Conservation (phyloP, 2,113 vertebrate genomes). For the Genyomyrus donnyi region DNA sequence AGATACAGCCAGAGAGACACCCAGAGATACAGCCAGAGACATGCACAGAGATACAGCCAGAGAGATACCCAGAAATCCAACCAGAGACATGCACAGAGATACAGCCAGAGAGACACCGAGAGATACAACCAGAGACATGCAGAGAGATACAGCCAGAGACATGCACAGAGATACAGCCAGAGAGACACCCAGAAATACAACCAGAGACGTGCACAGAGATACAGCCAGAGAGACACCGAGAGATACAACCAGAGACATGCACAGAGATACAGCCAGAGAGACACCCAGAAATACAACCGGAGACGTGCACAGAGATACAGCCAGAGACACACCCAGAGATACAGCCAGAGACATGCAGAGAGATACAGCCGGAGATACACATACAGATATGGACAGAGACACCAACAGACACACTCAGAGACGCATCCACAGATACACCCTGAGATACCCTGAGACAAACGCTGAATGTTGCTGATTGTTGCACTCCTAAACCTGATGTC, state of each 20-base stretch:
- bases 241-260: conserved; percentile 21
- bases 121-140: not conserved
- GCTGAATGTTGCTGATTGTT: not conserved
- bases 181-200: no score
- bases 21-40: not conserved
- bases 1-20: not conserved
- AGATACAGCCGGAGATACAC: not conserved
- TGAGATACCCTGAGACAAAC: not conserved
- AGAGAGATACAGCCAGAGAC: no score
- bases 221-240: not conserved
- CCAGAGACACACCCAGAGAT: not conserved
- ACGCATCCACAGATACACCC: not conserved
- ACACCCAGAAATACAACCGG: not conserved
- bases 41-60: not conserved
- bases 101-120: not conserved
- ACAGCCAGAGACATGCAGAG: not conserved
- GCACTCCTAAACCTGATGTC: not conserved
- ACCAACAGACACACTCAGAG: conserved; percentile 1
- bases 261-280: not conserved
- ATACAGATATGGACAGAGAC: not conserved
- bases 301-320: not conserved
- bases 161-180: not conserved
- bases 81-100: not conserved
- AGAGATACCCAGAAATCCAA: not conserved
- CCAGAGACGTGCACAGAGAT: no score